Conservation (phyloP, 2,888 invertebrate species). For the Micoletzkya japonica region DNA sequence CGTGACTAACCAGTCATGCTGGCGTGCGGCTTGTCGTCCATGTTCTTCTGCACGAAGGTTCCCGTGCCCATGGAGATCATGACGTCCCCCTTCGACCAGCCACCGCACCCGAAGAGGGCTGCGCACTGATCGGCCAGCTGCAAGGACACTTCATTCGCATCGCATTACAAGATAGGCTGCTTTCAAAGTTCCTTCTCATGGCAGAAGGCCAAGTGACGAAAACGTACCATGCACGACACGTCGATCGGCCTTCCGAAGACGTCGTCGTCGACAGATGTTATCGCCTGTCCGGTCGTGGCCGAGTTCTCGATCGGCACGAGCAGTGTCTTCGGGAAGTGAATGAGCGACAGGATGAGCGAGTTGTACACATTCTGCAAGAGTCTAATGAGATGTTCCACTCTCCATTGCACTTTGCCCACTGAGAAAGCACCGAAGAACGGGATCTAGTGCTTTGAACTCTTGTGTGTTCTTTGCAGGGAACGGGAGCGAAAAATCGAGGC, state of each 20-base stretch:
- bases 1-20: conserved; percentile 73
- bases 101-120: conserved; percentile 83
- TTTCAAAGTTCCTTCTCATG: not conserved
- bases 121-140: conserved; percentile 82
- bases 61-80: conserved; percentile 91
- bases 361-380: conserved; percentile 77
- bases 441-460: no score
- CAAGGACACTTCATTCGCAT: not conserved
- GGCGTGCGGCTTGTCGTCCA: conserved; percentile 77
- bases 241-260: conserved; percentile 80
- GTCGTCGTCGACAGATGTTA: conserved; percentile 74
- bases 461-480: no score
- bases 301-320: conserved; percentile 72
- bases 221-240: conserved; percentile 77
- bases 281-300: conserved; percentile 31
- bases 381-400: not conserved
- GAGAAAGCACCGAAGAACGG: no score
- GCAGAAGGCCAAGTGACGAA: not conserved
- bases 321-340: conserved; percentile 76
- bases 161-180: not conserved
- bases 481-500: no score
- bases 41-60: conserved; percentile 83
- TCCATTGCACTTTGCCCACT: no score
- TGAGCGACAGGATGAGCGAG: conserved; percentile 73
- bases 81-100: conserved; percentile 78